Conservation (phyloP, 35 echinoderm and acorn worm species). For the Diadema setosum region DNA sequence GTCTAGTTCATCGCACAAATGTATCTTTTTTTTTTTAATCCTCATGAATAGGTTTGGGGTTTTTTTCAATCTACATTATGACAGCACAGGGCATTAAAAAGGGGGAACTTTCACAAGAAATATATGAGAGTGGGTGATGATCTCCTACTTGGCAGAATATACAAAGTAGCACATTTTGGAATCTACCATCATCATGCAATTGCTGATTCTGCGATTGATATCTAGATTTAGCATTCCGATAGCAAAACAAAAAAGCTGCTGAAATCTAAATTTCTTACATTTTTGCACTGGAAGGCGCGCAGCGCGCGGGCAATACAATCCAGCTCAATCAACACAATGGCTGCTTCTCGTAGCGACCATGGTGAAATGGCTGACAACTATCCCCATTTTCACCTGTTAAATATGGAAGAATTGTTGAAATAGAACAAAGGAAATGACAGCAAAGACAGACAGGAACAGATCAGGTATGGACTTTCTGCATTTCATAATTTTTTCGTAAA, state of each 20-base stretch:
- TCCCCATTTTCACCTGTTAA: neutral
- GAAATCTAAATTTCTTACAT: neutral
- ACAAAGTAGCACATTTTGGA: neutral
- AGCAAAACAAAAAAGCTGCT: neutral
- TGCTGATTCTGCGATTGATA: neutral
- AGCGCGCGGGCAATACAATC: neutral
- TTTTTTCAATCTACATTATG: neutral
- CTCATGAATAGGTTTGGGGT: neutral
- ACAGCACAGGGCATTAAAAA: neutral
- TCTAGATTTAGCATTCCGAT: neutral
- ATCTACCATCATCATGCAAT: neutral
- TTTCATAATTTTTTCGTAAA: neutral
- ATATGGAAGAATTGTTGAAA: neutral
- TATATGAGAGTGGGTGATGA: neutral
- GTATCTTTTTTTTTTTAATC: neutral
- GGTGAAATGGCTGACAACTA: neutral
- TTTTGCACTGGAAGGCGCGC: neutral
- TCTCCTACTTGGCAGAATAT: neutral
- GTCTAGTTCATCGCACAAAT: no score
- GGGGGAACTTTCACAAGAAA: neutral
- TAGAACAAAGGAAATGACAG: neutral
- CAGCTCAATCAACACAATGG: neutral
- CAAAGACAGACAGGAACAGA: neutral
- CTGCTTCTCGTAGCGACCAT: no score
- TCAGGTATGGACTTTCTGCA: neutral